Conservation (phyloP, 2,888 invertebrate genomes). For the Drosophila imparisetae region DNA sequence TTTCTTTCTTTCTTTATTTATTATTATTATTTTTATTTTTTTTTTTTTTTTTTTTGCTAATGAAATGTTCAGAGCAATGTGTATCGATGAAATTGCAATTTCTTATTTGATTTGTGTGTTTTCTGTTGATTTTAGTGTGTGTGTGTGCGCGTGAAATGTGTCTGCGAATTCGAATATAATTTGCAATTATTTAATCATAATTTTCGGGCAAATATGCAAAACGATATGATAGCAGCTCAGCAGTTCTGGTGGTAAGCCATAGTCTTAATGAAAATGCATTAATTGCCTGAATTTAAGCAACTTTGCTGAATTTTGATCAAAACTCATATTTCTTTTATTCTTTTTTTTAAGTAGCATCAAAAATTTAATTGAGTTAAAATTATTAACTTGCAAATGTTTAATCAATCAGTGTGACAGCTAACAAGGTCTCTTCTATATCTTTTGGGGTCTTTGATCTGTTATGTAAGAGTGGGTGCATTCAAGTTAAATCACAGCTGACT, state of each 20-base stretch:
- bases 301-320: background rate
- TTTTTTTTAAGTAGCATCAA: background rate
- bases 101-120: background rate
- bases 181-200: conserved; percentile 19
- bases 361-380: background rate
- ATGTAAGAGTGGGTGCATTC: background rate
- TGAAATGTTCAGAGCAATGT: conserved; percentile 24
- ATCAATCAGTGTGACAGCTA: background rate
- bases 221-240: conserved; percentile 65
- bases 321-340: background rate
- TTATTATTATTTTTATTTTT: background rate
- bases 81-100: conserved; percentile 5
- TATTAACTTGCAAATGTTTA: background rate
- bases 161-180: conserved; percentile 8
- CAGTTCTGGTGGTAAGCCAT: conserved; percentile 79
- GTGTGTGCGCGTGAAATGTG: conserved; percentile 17
- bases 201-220: conserved; percentile 60
- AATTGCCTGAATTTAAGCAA: background rate
- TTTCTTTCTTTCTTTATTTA: background rate
- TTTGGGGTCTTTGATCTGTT: background rate
- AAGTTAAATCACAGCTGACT: background rate
- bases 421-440: background rate
- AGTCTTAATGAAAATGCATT: background rate
- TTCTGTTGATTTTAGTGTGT: conserved; percentile 13
- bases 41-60: background rate